Conservation (phyloP, 2,888 invertebrate species). For the Drosophila nigritarsus region DNA sequence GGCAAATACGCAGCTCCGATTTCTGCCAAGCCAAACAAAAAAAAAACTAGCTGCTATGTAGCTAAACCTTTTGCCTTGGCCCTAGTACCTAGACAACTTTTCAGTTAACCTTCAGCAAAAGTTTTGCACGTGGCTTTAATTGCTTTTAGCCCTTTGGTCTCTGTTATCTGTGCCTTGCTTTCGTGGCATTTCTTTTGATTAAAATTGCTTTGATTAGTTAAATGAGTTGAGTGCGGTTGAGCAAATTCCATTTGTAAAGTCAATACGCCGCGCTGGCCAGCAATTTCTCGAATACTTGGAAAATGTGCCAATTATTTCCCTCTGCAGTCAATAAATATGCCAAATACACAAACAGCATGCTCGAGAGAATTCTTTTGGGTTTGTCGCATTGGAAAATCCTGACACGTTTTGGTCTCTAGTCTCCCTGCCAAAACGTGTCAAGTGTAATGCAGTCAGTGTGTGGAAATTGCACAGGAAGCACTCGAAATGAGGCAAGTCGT, state of each 20-base stretch:
- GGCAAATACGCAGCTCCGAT: conserved; percentile 50
- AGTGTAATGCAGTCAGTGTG: conserved; percentile 73
- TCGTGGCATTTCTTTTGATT: conserved; percentile 62
- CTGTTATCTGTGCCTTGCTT: conserved; percentile 16
- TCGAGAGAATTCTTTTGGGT: conserved; percentile 10
- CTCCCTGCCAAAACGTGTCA: conserved; percentile 64
- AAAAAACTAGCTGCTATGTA: conserved; percentile 31
- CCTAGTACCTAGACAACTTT: conserved; percentile 57
- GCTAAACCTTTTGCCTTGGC: conserved; percentile 21
- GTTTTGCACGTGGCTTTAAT: conserved; percentile 79
- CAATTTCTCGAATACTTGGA: conserved; percentile 1
- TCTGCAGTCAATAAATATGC: conserved; percentile 65
- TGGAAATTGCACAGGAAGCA: conserved; percentile 44
- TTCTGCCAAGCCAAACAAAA: conserved; percentile 36
- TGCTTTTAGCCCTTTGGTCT: conserved; percentile 57
- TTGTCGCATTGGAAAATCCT: conserved; percentile 35
- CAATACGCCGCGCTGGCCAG: conserved; percentile 46
- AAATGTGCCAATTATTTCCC: conserved; percentile 61
- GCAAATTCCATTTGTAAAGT: conserved; percentile 58
- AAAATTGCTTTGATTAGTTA: conserved; percentile 79
- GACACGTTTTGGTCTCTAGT: conserved; percentile 32
- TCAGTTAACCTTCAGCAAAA: conserved; percentile 62
- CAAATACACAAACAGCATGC: conserved; percentile 43
- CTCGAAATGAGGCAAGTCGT: conserved; percentile 36
- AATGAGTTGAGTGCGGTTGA: conserved; percentile 60